Evolutionary conservation across 1,140 invertebrate species (phyloP), one percentile per base, ranked within the genome.

Genomic region (Maconellicoccus hirsutus): DNA sequence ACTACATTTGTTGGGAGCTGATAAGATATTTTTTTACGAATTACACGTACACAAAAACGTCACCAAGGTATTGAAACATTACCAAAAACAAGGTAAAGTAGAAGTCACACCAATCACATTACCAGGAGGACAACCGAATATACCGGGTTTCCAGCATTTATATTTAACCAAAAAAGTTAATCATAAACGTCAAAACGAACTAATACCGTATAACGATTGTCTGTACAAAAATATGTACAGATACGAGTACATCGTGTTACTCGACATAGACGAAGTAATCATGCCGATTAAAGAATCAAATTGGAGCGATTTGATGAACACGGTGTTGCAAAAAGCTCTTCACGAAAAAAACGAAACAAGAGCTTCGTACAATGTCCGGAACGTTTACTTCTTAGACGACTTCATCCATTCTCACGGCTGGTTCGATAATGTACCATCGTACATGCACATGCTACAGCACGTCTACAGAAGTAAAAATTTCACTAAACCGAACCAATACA

Each of bases 181-280:
- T 76, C 87, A 94, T 79, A 97, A 97, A 78, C 81, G 94, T 12
- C 92, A 96, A 77, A 95, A 96, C 79, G 94, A 98, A 79, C 82
- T 98, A 39, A 95, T 98, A 75, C 94, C 95, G 0, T 97, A 97
- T 82, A 98, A 98, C 79, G 95, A 98, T 78, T 98, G 95, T 77
- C 83, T 98, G 4, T 97, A 98, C 80, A 89, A 94, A 75, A 91
- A 96, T 77, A 85, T 95, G 80, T 94, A 95, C 77, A 83, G 87
- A 52, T 96, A 96, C 78, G 86, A 93, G 70, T 96, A 94, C 80
- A 88, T 97, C 33, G 91, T 90, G 0, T 80, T 98, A 14, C 80
- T 97, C 23, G 95, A 98, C 77, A 92, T 93, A 52, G 94, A 98
- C 78, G 94, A 98, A 79, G 89, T 97, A 42, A 96, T 97, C 73